A percentile compares a stretch with the other conserved stretches of the same genome.
These are phyloP conservation scores for Platalea minor DNA, from an alignment of 2,797 vertebrate species.

Conservation along the genomic window DNA sequence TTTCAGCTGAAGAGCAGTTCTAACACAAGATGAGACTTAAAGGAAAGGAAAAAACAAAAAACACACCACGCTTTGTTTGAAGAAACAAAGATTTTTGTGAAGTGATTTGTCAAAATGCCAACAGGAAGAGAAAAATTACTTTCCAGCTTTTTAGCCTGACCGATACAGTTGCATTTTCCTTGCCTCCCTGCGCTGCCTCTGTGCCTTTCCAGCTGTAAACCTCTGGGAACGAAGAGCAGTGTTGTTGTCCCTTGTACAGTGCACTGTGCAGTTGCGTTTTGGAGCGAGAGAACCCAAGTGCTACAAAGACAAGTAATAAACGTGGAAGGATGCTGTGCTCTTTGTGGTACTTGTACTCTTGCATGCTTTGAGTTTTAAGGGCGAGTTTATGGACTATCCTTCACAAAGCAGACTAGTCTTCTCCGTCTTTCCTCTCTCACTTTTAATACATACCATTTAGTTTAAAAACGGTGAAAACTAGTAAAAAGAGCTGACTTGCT, in stretches of 20 bases:
- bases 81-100: constrained; percentile 29
- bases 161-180: neutral
- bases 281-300: rapidly evolving
- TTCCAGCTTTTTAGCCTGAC: neutral
- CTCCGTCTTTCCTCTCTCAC: neutral
- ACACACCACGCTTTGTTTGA: neutral
- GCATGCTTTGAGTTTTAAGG: neutral
- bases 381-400: neutral
- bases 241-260: neutral
- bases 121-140: constrained; percentile 11
- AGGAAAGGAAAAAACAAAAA: neutral
- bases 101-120: constrained; percentile 28
- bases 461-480: neutral
- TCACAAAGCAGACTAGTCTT: neutral
- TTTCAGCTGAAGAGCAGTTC: neutral
- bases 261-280: neutral
- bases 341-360: neutral
- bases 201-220: neutral
- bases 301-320: neutral
- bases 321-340: neutral
- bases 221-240: neutral
- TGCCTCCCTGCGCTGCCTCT: rapidly evolving
- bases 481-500: neutral
- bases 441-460: neutral
- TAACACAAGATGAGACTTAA: neutral